A percentile compares a stretch with the other conserved stretches of the same genome.
Evolutionary conservation across 2,888 invertebrate species (phyloP).

Genomic region (Escarpia spicata): DNA sequence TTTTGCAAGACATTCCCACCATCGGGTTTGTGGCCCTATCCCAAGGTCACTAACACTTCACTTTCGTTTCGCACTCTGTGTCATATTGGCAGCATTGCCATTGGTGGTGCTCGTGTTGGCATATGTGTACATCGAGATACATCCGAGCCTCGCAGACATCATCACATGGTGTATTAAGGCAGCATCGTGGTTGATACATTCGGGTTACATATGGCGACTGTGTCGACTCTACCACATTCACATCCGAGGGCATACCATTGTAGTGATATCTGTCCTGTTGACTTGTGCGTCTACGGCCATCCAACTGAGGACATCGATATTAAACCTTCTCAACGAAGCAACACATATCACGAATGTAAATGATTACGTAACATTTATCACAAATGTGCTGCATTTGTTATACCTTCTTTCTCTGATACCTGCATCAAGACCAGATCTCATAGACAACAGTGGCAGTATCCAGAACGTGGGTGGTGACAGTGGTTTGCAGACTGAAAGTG

Average conservation of each 20-base stretch:
- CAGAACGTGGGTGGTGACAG: conserved; percentile 40
- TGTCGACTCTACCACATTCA: conserved; percentile 69
- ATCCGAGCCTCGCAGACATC: conserved; percentile 74
- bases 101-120: conserved; percentile 71
- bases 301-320: conserved; percentile 75
- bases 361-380: conserved; percentile 50
- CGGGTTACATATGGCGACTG: conserved; percentile 78
- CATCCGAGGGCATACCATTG: conserved; percentile 78
- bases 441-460: conserved; percentile 28
- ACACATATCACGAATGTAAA: conserved; percentile 41
- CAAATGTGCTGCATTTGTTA: conserved; percentile 70
- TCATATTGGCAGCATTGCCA: conserved; percentile 76
- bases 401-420: conserved; percentile 81
- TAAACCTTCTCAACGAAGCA: conserved; percentile 34
- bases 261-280: conserved; percentile 77
- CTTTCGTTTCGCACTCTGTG: conserved; percentile 73
- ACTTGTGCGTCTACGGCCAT: conserved; percentile 76
- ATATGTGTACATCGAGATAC: conserved; percentile 52
- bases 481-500: not conserved
- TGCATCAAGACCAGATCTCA: conserved; percentile 30
- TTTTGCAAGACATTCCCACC: conserved; percentile 76
- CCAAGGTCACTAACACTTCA: conserved; percentile 75
- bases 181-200: conserved; percentile 84
- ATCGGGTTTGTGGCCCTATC: conserved; percentile 72
- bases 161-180: conserved; percentile 77